Conservation (phyloP, 2,888 invertebrate species). For the Serrognathus titanus region DNA sequence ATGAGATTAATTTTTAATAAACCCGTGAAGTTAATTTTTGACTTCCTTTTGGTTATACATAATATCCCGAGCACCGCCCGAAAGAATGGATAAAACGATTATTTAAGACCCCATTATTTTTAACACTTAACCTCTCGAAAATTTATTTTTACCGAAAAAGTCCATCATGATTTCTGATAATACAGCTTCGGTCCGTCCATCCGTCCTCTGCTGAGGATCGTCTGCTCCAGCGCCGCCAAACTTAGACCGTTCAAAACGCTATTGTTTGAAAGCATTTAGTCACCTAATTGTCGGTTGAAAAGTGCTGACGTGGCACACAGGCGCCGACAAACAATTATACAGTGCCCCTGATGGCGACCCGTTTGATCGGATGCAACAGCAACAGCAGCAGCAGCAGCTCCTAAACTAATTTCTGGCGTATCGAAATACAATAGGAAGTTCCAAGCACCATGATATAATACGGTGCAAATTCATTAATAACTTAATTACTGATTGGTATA, state of each 20-base stretch:
- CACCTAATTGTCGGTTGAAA: conserved; percentile 46
- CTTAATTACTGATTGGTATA: neutral
- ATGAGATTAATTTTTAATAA: no score
- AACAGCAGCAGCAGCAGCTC: neutral
- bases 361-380: neutral
- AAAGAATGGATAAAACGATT: neutral
- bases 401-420: neutral
- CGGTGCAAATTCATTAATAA: neutral
- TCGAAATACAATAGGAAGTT: neutral
- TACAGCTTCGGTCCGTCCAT: neutral
- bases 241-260: neutral
- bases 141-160: neutral
- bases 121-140: neutral
- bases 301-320: conserved; percentile 46
- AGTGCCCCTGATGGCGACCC: conserved; percentile 8
- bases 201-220: no score
- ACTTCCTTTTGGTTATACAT: no score
- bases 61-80: no score
- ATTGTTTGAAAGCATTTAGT: conserved; percentile 47
- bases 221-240: neutral
- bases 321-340: conserved; percentile 49
- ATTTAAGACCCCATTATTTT: neutral
- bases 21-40: no score
- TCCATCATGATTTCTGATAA: neutral
- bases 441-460: neutral